Base-by-base conservation (phyloP, 2,113 vertebrate genomes). In the Scomber colias region DNA sequence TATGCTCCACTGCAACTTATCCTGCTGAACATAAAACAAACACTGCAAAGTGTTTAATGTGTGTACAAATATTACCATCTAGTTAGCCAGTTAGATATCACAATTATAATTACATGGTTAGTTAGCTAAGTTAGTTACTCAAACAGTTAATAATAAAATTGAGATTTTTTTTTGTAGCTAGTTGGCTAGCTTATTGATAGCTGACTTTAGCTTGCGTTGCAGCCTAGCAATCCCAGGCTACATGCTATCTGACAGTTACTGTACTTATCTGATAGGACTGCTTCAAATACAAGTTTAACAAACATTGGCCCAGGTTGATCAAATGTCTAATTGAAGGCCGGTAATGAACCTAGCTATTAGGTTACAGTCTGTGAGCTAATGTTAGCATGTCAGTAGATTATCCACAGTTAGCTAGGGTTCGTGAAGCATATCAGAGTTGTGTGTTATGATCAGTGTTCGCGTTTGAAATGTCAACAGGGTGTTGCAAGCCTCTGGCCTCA, bases 351-450 rank as follows among this genome's bases (percentile, higher is more conserved):
- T 74, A 8, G 4, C 53, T 40, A 3, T 24, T 44, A n/a, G 57
- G 31, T 71, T 54, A 13, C 3, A 77, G 14, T 81, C 56, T 64
- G 16, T 54, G 44, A 51, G 73, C 56, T 77, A 80, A 62, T 24
- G 44, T 64, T 77, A 85, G 74, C 61, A 61, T 70, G 75, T 81
- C 57, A 51, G 60, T 60, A 81, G 61, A 63, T 75, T 48, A 40
- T 77, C 13, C 35, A 77, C 73, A 91, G 77, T 84, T 84, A 71
- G 62, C 71, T 4, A 9, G 2, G n/a, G 21, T 53, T 44, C 11
- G 13, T 69, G 45, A 46, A 72, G 13, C 45, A 15, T 45, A 30
- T 11, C 1, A 54, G 45, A 57, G 46, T 80, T 61, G 10, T 54
- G 21, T 74, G 54, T 69, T 56, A 19, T 57, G 21, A 19, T 59